These are phyloP conservation scores for Accipiter cooperii DNA, from an alignment of 2,113 vertebrate species.

Conservation along the genomic window DNA sequence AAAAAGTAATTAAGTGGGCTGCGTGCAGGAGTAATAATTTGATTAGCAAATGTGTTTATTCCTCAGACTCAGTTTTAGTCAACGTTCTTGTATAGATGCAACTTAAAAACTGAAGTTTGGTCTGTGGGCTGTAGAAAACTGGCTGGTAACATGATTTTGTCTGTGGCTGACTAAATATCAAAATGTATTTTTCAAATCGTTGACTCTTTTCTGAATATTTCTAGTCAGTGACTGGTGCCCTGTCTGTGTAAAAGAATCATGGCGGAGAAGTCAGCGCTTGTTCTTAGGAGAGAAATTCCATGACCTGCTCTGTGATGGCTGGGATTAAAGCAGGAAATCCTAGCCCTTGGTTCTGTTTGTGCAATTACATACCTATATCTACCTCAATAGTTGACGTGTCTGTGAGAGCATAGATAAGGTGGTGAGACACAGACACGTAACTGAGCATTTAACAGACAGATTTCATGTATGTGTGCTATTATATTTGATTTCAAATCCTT, in stretches of 20 bases:
- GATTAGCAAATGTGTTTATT: background rate
- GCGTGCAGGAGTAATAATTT: background rate
- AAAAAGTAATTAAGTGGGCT: background rate
- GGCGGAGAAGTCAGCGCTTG: background rate
- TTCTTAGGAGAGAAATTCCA: background rate
- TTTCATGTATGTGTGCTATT: background rate
- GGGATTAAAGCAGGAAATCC: background rate
- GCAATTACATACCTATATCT: background rate
- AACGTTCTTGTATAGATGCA: background rate
- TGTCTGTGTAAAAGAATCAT: background rate
- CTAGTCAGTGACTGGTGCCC: background rate
- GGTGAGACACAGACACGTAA: background rate
- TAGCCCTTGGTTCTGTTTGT: background rate
- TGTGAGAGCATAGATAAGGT: background rate
- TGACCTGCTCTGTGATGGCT: background rate
- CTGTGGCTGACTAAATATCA: background rate
- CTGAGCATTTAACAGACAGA: background rate
- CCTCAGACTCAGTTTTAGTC: background rate
- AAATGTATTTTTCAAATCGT: background rate
- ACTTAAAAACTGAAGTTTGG: background rate
- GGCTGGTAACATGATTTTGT: background rate
- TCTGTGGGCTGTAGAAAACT: background rate
- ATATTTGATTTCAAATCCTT: background rate
- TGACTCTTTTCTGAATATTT: background rate
- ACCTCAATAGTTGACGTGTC: rapidly evolving